Base-by-base conservation (phyloP, 1,140 invertebrate genomes). In the Orius insidiosus region DNA sequence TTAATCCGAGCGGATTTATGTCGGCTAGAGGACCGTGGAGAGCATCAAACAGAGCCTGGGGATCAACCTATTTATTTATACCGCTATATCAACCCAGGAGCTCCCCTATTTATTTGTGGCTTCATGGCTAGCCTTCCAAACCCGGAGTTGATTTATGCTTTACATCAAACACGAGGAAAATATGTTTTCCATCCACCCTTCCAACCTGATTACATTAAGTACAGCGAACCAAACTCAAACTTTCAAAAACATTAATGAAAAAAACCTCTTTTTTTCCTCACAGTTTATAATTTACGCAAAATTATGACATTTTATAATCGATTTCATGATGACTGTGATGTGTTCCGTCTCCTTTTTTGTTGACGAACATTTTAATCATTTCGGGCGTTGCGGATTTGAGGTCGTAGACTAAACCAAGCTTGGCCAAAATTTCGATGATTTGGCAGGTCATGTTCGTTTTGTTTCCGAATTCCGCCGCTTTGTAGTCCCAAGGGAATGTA, bases 401-500 rank as follows among this genome's bases (percentile, higher is more conserved):
- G 53, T 77, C 72, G 53, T 73, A 75, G 0, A 72, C 73, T 66
- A 71, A 72, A 1, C 75, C 75, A 42, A 76, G 64, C 61, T 67
- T 59, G 0, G 66, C 64, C 46, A 69, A 69, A 8, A 64, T 56
- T 41, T 73, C 64, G 7, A 74, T 65, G 11, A 70, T 60, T 3
- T 49, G 39, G 0, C 68, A 68, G 1, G 66, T 67, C 1, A 60
- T 15, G 47, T 73, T 74, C 15, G 66, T 50, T 16, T 60, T 58
- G n/a, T n/a, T n/a, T n/a, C n/a, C n/a, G n/a, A n/a, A n/a, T n/a
- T n/a, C n/a, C n/a, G n/a, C n/a, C n/a, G 49, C 45, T 50, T 71
- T 66, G 61, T 79, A 90, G 59, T 96, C 90, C 72, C 79, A 85
- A 0, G 88, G 87, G 49, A 77, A 76, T 0, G 84, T 82, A 58